Evolutionary conservation across 1,140 invertebrate genomes (phyloP), one percentile per base, ranked within the genome.

Genomic region (Caenorhabditis inopinata): DNA sequence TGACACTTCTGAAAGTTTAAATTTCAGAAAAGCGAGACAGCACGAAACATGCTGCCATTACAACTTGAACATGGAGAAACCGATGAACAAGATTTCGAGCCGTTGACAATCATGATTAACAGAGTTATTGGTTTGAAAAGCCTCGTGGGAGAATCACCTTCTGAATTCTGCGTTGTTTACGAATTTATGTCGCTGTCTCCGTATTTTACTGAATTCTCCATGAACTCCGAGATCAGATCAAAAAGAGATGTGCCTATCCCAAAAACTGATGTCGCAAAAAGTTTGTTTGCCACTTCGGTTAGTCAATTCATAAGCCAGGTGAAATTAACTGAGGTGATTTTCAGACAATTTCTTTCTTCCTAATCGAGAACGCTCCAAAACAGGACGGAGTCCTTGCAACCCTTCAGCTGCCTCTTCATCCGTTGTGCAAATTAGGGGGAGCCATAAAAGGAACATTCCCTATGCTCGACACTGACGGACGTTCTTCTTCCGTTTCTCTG

Each of bases 161-260:
- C 58, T n/a, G 78, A 79, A 73, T 45, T 78, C 21, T 81, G 80
- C 21, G 11, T 81, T 1, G 75, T 74, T 75, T 77, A 81, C 58
- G 80, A 81, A 25, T 23, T 81, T 7, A 23, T 76, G 9, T 32
- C 49, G 12, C 78, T 81, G 53, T 81, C 80, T 6, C 80, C 80
- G 6, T 81, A 35, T 42, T 42, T 74, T 27, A 81, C 80, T 12
- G 62, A 81, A 18, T 68, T 68, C 32, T 68, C 58, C 18, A 42
- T 32, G n/a, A 68, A 21, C 21, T 21, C 58, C 0, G 58, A 68
- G 21, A 68, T 68, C 29, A 46, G 49, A 78, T 32, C 53, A 12
- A 62, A 29, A 68, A 42, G 53, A 46, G 47, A 78, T 78, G 18
- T 27, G 16, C 42, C 12, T 25, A 58, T 45, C 25, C 76, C 45